A percentile compares a stretch with the other conserved stretches of the same genome.
phyloP scores from a whole-genome alignment of 2,888 invertebrate species.

The Drosophila subsilvestris region DNA sequence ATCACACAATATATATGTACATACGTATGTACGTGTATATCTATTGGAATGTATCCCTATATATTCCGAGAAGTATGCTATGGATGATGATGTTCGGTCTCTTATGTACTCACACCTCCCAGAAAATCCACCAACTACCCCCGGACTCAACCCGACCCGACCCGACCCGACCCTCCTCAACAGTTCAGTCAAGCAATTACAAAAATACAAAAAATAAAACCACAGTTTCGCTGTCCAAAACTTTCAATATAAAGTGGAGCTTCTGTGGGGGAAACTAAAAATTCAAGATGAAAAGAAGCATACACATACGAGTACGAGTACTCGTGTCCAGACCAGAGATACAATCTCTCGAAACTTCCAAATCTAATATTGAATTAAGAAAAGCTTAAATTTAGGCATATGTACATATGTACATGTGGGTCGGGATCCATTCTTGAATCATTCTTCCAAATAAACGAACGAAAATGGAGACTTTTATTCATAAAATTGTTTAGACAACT shows the following conservation, averaged over 20 bases:
- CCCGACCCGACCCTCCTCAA: background rate
- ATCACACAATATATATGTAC: background rate
- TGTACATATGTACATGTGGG: no score
- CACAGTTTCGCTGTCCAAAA: conserved; percentile 7
- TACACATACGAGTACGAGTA: background rate
- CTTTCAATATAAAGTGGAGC: conserved; percentile 17
- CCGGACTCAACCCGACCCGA: background rate
- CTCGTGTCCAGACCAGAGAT: no score
- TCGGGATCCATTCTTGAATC: no score
- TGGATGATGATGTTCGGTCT: background rate
- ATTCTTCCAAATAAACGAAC: no score
- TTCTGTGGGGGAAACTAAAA: background rate
- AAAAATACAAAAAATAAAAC: background rate
- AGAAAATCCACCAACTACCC: background rate
- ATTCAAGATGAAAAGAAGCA: background rate
- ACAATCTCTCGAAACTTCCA: no score
- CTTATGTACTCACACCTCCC: background rate
- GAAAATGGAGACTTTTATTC: no score
- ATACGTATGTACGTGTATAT: conserved; percentile 2
- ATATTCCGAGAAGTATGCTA: conserved; percentile 8
- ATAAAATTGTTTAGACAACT: no score
- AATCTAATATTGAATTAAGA: no score
- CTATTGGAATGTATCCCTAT: conserved; percentile 3
- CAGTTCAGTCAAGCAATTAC: conserved; percentile 21
- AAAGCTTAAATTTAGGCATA: no score